These are phyloP conservation scores for Caenorhabditis angaria DNA, from an alignment of 2,888 invertebrate genomes.

Conservation along the genomic window DNA sequence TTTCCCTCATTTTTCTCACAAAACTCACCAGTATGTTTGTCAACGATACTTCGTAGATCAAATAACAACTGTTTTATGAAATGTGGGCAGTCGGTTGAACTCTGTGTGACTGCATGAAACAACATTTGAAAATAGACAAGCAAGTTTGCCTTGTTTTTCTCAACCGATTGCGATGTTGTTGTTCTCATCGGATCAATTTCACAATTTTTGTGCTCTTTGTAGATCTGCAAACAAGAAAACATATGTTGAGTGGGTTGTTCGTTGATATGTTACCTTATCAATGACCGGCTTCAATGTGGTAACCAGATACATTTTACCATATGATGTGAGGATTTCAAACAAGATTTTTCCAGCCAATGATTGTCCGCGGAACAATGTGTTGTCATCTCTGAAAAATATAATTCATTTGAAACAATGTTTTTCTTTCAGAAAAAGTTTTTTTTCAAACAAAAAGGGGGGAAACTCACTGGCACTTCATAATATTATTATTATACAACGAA, in stretches of 20 bases:
- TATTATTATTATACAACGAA: constrained; percentile 62
- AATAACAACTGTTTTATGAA: constrained; percentile 61
- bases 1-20: not conserved
- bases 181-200: constrained; percentile 70
- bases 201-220: constrained; percentile 67
- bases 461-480: constrained; percentile 68
- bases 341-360: constrained; percentile 68
- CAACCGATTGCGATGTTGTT: constrained; percentile 19
- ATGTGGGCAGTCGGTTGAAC: constrained; percentile 63
- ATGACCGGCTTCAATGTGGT: constrained; percentile 67
- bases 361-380: constrained; percentile 71
- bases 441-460: not conserved
- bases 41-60: constrained; percentile 67
- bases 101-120: constrained; percentile 64
- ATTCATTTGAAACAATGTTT: not conserved
- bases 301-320: constrained; percentile 67
- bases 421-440: not conserved
- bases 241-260: too few relatives aligned
- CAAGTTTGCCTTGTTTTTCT: constrained; percentile 50
- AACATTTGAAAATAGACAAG: constrained; percentile 64
- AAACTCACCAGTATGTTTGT: constrained; percentile 34
- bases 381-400: constrained; percentile 61
- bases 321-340: constrained; percentile 69
- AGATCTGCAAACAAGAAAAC: constrained; percentile 65
- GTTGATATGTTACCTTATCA: constrained; percentile 57